Evolutionary conservation across 2,113 vertebrate species (phyloP), one percentile per base, ranked within the genome.

Genomic region (Ammospiza nelsoni): DNA sequence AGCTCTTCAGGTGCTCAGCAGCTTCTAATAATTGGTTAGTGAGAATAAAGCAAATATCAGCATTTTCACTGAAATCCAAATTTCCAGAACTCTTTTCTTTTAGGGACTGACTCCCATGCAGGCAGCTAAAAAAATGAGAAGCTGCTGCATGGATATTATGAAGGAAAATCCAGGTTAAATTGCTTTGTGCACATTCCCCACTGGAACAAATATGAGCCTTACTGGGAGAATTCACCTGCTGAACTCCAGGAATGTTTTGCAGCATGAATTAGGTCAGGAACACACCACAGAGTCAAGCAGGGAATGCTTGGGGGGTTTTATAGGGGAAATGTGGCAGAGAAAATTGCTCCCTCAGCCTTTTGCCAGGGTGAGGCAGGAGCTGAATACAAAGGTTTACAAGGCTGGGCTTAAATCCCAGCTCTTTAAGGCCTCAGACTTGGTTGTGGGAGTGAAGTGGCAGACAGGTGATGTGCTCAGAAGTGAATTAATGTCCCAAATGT

Each of bases 121-220:
- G 71, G 25, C 48, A 69, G 37, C 31, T 24, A 18, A 62, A n/a
- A 46, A 76, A 79, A 66, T 33, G 5, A 49, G 55, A n/a, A 57
- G 16, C 16, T n/a, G 7, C 31, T n/a, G 11, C 46, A 3, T 5
- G 23, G 43, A 12, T 52, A 5, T 27, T 16, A 14, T 5, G 9
- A 19, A n/a, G 28, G 48, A 27, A 68, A 55, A 79, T 55, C 14
- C 27, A 27, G 39, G 5, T 58, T 23, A 31, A 75, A 33, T 28
- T 62, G 28, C 71, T 46, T 62, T 67, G 48, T 35, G 24, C 6
- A 2, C 0, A 0, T 12, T 67, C 35, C 49, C 24, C 15, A 1
- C 49, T 41, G 52, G 31, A 75, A 63, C 37, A 31, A 54, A 49
- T 9, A 3, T 4, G n/a, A 79, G 28, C 12, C 46, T 44, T 46